Base-by-base conservation (phyloP, 2,797 vertebrate species). In the Denticeps clupeoides region DNA sequence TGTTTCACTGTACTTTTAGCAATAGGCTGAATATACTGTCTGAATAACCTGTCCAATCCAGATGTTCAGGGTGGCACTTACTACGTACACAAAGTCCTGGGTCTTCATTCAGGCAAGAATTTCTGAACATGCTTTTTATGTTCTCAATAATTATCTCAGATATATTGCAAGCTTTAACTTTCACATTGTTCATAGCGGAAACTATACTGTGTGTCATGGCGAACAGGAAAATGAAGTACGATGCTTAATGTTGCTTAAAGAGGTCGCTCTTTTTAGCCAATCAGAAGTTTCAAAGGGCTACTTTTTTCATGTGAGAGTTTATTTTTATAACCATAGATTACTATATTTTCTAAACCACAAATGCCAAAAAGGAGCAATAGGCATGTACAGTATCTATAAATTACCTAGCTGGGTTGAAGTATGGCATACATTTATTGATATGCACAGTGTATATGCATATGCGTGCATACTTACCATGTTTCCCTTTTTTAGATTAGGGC, bases 351-450 rank as follows among this genome's bases (percentile, higher is more conserved):
- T 13, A 28, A 41, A 41, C 31, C 38, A 33, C n/a, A 45, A 49
- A 49, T 47, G 29, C 52, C 47, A 29, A 55, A 59, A 55, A n/a
- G n/a, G 41, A 50, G 47, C 51, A 50, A 50, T 54, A 49, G 37
- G 49, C 19, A 53, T 55, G 10, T 47, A 28, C 12, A 48, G 23
- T 47, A 28, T 47, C 38, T 23, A 18, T 44, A 45, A 13, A 8
- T 23, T 15, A 8, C 21, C n/a, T 33, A 24, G 31, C 41, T 5
- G 19, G 45, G 35, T 9, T 24, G 13, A 28, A 41, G 28, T 15
- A 31, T 2, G 7, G 23, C 54, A 47, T 27, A 19, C 21, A 41
- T 35, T 45, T 45, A 13, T 41, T 44, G n/a, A 40, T 45, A 49
- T 49, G 47, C 32, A 49, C 46, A 48, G 18, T 29, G 5, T 23